These are phyloP conservation scores for Dermolepida albohirtum DNA, from an alignment of 2,888 invertebrate species.

Conservation along the genomic window DNA sequence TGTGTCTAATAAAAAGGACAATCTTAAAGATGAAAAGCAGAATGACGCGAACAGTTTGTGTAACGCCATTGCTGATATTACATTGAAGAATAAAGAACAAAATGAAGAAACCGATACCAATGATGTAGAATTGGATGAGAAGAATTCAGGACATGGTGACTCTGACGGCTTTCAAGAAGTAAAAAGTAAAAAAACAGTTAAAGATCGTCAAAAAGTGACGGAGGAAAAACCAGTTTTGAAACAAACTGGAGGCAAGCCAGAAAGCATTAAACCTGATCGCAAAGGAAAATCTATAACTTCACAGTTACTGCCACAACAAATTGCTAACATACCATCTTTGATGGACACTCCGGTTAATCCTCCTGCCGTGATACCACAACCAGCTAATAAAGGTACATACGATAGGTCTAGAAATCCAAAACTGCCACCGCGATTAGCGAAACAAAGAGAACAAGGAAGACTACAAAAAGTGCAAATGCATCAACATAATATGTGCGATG, in stretches of 20 bases:
- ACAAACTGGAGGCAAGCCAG: neutral
- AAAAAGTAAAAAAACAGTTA: constrained; percentile 80
- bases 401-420: constrained; percentile 68
- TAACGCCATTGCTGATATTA: constrained; percentile 65
- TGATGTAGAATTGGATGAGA: constrained; percentile 60
- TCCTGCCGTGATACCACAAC: constrained; percentile 62
- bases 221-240: constrained; percentile 59
- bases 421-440: constrained; percentile 82
- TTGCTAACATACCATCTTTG: constrained; percentile 66
- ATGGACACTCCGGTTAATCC: constrained; percentile 68
- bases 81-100: constrained; percentile 61
- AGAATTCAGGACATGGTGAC: constrained; percentile 64
- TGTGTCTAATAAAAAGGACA: constrained; percentile 59
- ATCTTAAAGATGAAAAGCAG: constrained; percentile 66
- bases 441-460: constrained; percentile 74
- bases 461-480: constrained; percentile 67
- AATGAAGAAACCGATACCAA: constrained; percentile 57
- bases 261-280: constrained; percentile 48
- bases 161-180: constrained; percentile 88
- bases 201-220: constrained; percentile 67
- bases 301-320: constrained; percentile 60
- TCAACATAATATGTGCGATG: constrained; percentile 61
- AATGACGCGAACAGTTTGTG: constrained; percentile 69
- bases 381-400: constrained; percentile 55
- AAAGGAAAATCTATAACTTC: constrained; percentile 51